Conservation (phyloP, 2,797 vertebrate genomes). For the Parauchenoglanis punctatus region DNA sequence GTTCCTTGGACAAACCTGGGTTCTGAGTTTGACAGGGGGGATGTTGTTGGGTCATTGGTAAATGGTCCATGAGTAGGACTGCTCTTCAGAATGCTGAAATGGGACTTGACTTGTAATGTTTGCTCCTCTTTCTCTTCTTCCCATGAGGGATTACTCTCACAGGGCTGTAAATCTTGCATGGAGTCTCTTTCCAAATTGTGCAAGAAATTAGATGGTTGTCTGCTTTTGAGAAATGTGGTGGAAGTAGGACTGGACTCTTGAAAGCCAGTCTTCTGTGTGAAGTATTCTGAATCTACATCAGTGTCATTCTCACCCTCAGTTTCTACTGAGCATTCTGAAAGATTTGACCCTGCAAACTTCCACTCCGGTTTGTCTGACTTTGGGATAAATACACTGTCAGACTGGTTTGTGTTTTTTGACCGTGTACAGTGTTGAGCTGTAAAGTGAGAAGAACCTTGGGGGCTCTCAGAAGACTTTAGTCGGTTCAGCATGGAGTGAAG, state of each 20-base stretch:
- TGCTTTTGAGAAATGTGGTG: slow-evolving; percentile 27
- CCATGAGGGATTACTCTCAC: neutral
- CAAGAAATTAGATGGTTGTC: neutral
- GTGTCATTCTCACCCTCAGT: neutral
- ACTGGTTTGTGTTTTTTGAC: neutral
- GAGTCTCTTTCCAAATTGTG: neutral
- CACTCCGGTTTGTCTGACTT: neutral
- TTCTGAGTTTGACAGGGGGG: neutral
- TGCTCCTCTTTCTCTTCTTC: neutral
- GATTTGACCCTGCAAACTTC: neutral
- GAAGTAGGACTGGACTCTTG: slow-evolving; percentile 1
- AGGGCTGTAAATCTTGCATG: neutral
- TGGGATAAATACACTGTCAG: neutral
- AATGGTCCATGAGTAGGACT: neutral
- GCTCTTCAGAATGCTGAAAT: slow-evolving; percentile 7
- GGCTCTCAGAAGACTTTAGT: slow-evolving; percentile 33
- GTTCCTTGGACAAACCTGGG: neutral
- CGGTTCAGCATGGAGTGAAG: slow-evolving; percentile 43
- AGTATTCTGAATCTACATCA: slow-evolving; percentile 2
- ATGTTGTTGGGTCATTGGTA: neutral
- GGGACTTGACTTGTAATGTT: neutral
- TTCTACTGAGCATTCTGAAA: neutral
- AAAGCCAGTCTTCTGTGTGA: neutral
- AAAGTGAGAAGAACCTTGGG: neutral
- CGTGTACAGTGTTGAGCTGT: neutral